phyloP scores from a whole-genome alignment of 2,113 vertebrate genomes.

The Dryoscopus gambensis region DNA sequence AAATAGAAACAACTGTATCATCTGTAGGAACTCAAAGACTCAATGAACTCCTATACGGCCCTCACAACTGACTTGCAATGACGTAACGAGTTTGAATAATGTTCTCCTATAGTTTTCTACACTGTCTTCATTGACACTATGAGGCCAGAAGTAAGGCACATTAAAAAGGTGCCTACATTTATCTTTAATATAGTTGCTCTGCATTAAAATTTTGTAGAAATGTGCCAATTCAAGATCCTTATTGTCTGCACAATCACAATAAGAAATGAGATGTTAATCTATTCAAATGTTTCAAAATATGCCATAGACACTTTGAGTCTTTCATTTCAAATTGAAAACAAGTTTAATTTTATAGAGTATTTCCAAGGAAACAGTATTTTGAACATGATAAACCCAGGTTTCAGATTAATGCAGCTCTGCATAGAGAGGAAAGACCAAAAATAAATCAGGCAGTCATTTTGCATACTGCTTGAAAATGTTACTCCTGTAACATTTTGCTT shows the following conservation, averaged over 20 bases:
- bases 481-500: not conserved
- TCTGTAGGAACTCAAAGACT: not conserved
- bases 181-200: not conserved
- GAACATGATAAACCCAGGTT: not conserved
- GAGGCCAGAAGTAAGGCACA: not conserved
- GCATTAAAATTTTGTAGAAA: not conserved
- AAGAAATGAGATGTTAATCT: conserved; percentile 34
- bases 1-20: not conserved
- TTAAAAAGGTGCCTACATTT: not conserved
- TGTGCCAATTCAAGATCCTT: not conserved
- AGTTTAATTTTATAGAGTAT: conserved; percentile 33
- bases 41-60: not conserved
- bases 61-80: not conserved
- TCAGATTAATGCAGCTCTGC: not conserved
- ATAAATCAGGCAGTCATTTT: not conserved
- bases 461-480: not conserved
- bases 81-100: not conserved
- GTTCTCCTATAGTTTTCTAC: not conserved
- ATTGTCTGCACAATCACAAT: conserved; percentile 21
- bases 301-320: conserved; percentile 3
- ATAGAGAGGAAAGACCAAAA: not conserved
- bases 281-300: conserved; percentile 52
- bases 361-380: conserved; percentile 55
- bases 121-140: not conserved
- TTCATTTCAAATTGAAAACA: conserved; percentile 26